Percentiles rank a stretch among this genome's conserved stretches.
These are phyloP conservation scores for Ischnura elegans DNA, from an alignment of 2,888 invertebrate genomes.

Conservation along the genomic window DNA sequence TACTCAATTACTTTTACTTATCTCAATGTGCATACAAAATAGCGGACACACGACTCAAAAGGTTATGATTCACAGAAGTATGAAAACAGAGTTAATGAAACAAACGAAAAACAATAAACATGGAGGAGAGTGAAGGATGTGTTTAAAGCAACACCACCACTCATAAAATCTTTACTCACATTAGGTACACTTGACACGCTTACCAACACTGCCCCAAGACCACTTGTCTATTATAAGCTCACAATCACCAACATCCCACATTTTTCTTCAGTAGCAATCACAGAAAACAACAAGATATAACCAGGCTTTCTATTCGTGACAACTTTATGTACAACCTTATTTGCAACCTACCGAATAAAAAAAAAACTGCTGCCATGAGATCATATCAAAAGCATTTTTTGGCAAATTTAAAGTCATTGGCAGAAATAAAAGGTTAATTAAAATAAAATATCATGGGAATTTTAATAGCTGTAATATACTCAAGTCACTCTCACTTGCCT, in stretches of 20 bases:
- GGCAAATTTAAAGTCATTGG: background rate
- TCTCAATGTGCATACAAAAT: constrained; percentile 65
- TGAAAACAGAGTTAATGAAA: constrained; percentile 44
- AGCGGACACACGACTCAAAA: constrained; percentile 61
- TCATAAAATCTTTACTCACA: constrained; percentile 44
- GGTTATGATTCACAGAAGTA: constrained; percentile 59
- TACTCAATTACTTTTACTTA: constrained; percentile 62
- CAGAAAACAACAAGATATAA: constrained; percentile 52
- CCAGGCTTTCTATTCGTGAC: constrained; percentile 26
- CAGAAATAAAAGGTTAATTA: no score
- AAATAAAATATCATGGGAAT: background rate
- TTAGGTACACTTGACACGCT: constrained; percentile 56
- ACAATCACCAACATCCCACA: constrained; percentile 44
- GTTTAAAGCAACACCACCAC: constrained; percentile 25
- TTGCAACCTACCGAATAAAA: background rate
- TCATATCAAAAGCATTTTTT: constrained; percentile 18
- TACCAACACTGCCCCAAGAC: constrained; percentile 57
- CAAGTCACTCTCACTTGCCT: background rate
- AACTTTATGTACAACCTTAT: constrained; percentile 33
- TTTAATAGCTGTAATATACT: constrained; percentile 24
- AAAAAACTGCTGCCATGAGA: background rate
- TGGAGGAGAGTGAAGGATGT: constrained; percentile 46
- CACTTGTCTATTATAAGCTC: constrained; percentile 63
- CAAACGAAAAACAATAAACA: constrained; percentile 45
- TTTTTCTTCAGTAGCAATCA: constrained; percentile 55